These are phyloP conservation scores for Chrysemys picta DNA, from an alignment of 2,113 vertebrate species.

Conservation along the genomic window DNA sequence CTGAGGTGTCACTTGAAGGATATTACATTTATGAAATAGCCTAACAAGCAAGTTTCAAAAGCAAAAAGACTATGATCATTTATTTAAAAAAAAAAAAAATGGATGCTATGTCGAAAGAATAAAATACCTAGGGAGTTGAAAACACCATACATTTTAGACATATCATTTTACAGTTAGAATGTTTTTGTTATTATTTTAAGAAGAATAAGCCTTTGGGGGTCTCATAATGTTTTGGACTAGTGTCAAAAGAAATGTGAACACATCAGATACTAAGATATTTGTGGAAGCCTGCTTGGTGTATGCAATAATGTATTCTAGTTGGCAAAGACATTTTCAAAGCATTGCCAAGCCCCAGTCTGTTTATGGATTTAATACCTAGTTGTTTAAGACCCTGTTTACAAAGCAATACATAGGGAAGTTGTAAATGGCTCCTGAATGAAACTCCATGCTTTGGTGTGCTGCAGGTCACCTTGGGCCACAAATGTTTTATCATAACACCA, in stretches of 20 bases:
- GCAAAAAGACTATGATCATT: neutral
- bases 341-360: conserved; percentile 39
- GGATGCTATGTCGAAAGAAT: neutral
- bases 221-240: neutral
- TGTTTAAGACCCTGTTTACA: conserved; percentile 58
- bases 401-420: conserved; percentile 32
- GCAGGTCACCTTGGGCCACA: conserved; percentile 25
- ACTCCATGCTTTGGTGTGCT: neutral
- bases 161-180: neutral
- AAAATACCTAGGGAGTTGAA: neutral
- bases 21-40: accelerated
- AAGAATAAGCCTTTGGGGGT: neutral
- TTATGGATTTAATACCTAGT: conserved; percentile 45
- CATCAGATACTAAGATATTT: conserved; percentile 32
- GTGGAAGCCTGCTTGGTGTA: conserved; percentile 2
- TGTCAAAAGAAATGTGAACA: neutral
- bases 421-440: conserved; percentile 50
- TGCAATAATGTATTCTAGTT: neutral
- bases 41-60: neutral
- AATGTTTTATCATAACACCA: neutral
- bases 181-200: neutral
- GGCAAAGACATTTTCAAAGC: conserved; percentile 40
- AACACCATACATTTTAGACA: neutral
- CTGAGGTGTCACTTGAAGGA: neutral
- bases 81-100: neutral